Percentiles rank a stretch among this genome's conserved stretches.
phyloP scores from a whole-genome alignment of 2,113 vertebrate species.

The Pogonocichla stellata region DNA sequence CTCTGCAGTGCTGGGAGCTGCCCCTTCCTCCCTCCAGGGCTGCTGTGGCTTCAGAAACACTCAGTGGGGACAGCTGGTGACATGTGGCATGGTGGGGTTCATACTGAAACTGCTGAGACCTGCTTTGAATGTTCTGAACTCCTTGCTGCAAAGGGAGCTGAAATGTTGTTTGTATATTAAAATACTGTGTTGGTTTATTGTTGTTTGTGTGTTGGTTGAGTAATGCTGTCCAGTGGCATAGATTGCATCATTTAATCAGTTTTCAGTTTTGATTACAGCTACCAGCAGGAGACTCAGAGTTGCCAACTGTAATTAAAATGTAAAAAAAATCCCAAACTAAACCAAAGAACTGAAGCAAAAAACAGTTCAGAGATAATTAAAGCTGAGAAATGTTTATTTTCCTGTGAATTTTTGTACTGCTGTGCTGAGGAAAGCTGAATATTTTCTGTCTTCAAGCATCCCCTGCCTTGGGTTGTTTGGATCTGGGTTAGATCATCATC shows the following conservation, averaged over 20 bases:
- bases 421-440: neutral
- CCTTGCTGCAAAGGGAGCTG: neutral
- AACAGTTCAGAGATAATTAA: neutral
- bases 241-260: slow-evolving; percentile 26
- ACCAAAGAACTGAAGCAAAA: neutral
- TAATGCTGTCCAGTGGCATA: neutral
- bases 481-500: neutral
- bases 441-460: neutral
- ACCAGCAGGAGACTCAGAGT: slow-evolving; percentile 5
- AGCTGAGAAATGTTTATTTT: slow-evolving; percentile 6
- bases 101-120: neutral
- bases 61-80: rapidly evolving
- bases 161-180: neutral
- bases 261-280: slow-evolving; percentile 34
- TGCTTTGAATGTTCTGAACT: neutral
- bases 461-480: neutral
- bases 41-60: neutral
- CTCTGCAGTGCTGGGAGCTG: neutral
- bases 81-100: rapidly evolving
- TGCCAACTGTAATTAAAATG: slow-evolving; percentile 44
- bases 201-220: neutral
- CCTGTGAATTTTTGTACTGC: neutral
- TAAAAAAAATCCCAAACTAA: neutral
- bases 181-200: neutral
- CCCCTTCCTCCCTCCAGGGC: neutral